A percentile compares a stretch with the other conserved stretches of the same genome.
These are phyloP conservation scores for Scaptomyza graminum DNA, from an alignment of 1,140 invertebrate species.

Conservation along the genomic window DNA sequence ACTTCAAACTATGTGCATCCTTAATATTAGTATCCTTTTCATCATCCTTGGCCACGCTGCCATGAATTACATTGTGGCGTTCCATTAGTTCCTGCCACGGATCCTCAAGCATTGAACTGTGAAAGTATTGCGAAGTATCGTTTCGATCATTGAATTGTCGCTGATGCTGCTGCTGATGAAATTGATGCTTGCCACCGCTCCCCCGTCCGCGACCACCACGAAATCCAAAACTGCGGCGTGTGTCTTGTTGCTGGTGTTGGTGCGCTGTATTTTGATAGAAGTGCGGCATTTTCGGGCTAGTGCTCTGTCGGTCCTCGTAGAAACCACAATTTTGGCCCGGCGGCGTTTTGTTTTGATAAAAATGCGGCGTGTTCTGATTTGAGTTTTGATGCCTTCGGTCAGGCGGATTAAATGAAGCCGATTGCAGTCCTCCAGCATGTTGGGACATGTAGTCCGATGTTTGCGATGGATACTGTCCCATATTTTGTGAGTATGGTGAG, in stretches of 20 bases:
- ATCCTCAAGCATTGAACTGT: conserved; percentile 76
- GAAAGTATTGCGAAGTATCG: conserved; percentile 52
- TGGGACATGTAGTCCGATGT: conserved; percentile 53
- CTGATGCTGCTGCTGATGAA: conserved; percentile 9
- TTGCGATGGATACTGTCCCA: conserved; percentile 64
- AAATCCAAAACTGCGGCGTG: conserved; percentile 33
- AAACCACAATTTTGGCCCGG: conserved; percentile 27
- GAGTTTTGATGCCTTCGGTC: conserved; percentile 6
- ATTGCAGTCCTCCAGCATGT: conserved; percentile 53
- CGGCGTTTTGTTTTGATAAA: conserved; percentile 56
- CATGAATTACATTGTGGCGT: conserved; percentile 62
- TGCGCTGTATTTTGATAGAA: conserved; percentile 27
- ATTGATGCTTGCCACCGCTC: conserved; percentile 23
- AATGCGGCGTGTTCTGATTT: conserved; percentile 48
- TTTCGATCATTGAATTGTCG: conserved; percentile 23
- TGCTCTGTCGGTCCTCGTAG: conserved; percentile 26
- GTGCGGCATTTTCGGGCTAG: conserved; percentile 5
- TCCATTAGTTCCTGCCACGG: conserved; percentile 73
- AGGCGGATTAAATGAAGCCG: not conserved
- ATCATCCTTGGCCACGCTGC: conserved; percentile 29
- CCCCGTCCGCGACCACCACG: conserved; percentile 34
- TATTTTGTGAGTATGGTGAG: conserved; percentile 36
- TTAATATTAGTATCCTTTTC: not conserved
- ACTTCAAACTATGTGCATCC: conserved; percentile 16
- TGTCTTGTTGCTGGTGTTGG: conserved; percentile 17